Evolutionary conservation across 2,888 invertebrate species (phyloP).

Genomic region (Drosophila lacicola): DNA sequence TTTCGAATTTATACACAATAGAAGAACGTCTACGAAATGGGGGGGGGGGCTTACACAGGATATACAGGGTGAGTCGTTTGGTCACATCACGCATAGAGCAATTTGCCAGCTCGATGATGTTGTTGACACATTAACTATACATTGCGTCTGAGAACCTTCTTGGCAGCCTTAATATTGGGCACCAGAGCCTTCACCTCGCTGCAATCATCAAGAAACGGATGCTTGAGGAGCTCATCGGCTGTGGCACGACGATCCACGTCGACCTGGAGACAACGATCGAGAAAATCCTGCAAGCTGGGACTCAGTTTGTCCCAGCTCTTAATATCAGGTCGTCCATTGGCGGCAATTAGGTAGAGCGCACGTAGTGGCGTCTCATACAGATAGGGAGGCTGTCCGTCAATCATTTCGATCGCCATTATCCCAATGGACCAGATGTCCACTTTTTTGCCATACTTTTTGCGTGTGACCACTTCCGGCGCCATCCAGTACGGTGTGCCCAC

Average conservation of each 20-base stretch:
- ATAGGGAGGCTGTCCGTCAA: slow-evolving; percentile 98
- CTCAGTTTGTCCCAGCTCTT: slow-evolving; percentile 93
- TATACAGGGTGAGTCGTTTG: slow-evolving; percentile 1
- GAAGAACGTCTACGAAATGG: slow-evolving; percentile 17
- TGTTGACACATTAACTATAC: slow-evolving; percentile 79
- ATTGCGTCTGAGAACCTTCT: slow-evolving; percentile 88
- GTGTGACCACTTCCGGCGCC: slow-evolving; percentile 97
- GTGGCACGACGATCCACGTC: slow-evolving; percentile 95
- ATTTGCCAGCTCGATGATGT: slow-evolving; percentile 70
- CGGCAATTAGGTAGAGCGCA: slow-evolving; percentile 97
- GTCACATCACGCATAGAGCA: slow-evolving; percentile 72
- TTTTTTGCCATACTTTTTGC: slow-evolving; percentile 97
- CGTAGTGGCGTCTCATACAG: slow-evolving; percentile 96
- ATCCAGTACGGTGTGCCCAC: slow-evolving; percentile 99
- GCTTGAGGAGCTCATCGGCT: slow-evolving; percentile 94
- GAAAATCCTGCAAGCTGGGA: slow-evolving; percentile 91
- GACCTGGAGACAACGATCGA: slow-evolving; percentile 95
- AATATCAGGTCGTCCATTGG: slow-evolving; percentile 96
- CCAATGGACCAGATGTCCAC: slow-evolving; percentile 98
- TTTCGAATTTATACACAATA: slow-evolving; percentile 57
- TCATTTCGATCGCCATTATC: slow-evolving; percentile 98
- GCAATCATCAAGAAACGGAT: slow-evolving; percentile 94
- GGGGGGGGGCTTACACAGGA: neutral
- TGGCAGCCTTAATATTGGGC: slow-evolving; percentile 96
- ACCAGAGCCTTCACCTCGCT: slow-evolving; percentile 93